Evolutionary conservation across 23 tunicate species (phyloP).

Genomic region (Styela clava): DNA sequence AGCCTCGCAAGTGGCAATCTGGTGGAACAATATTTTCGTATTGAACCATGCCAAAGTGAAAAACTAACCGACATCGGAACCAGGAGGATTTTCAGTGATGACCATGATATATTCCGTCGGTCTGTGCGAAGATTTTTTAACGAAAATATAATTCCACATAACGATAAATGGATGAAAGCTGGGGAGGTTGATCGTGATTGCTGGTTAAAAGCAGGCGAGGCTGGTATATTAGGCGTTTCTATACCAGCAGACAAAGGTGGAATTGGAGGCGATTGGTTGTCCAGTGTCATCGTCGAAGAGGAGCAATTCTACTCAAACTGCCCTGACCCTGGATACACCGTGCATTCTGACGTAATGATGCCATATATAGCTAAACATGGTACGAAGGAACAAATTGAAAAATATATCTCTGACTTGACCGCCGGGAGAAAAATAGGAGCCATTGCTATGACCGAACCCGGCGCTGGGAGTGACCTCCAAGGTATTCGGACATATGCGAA

Average conservation of each 20-base stretch:
- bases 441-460: slow-evolving; percentile 71
- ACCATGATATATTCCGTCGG: slow-evolving; percentile 98
- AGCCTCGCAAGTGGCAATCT: no score
- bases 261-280: slow-evolving; percentile 96
- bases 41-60: slow-evolving; percentile 13
- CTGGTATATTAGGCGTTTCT: slow-evolving; percentile 74
- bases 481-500: slow-evolving; percentile 88
- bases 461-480: slow-evolving; percentile 95
- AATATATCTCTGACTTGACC: slow-evolving; percentile 89
- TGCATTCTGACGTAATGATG: slow-evolving; percentile 93
- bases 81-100: slow-evolving; percentile 68
- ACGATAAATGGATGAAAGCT: slow-evolving; percentile 71
- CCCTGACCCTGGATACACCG: slow-evolving; percentile 87
- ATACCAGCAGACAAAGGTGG: slow-evolving; percentile 88
- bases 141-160: slow-evolving; percentile 77
- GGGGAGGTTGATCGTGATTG: slow-evolving; percentile 83
- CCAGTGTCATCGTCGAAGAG: slow-evolving; percentile 94
- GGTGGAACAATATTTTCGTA: no score
- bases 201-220: slow-evolving; percentile 91
- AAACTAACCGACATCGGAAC: slow-evolving; percentile 88
- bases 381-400: slow-evolving; percentile 83
- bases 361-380: slow-evolving; percentile 96
- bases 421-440: slow-evolving; percentile 88
- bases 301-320: slow-evolving; percentile 87
- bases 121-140: slow-evolving; percentile 78